Percentiles rank a stretch among this genome's conserved stretches.
Evolutionary conservation across 2,797 vertebrate genomes (phyloP).

Genomic region (Poeciliopsis infans): DNA sequence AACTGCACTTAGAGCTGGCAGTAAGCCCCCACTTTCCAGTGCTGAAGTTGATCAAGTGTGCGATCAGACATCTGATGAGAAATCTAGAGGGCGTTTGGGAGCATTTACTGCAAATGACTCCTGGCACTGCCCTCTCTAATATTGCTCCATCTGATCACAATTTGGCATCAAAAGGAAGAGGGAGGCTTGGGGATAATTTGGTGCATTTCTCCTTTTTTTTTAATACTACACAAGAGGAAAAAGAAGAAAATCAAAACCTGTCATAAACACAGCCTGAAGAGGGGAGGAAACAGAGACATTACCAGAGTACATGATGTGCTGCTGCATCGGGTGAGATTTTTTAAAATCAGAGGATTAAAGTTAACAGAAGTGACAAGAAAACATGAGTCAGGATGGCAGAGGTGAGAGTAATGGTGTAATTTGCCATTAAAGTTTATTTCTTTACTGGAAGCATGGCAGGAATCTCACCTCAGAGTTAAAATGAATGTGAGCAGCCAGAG

Average conservation of each 20-base stretch:
- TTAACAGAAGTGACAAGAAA: constrained; percentile 34
- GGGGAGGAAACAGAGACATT: constrained; percentile 70
- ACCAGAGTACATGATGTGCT: constrained; percentile 53
- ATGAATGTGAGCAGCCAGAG: constrained; percentile 41
- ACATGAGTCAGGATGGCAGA: constrained; percentile 40
- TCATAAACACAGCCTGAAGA: constrained; percentile 70
- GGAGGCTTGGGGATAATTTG: constrained; percentile 29
- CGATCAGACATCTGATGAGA: constrained; percentile 75
- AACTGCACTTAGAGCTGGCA: constrained; percentile 69
- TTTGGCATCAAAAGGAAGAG: constrained; percentile 65
- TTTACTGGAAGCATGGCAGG: constrained; percentile 63
- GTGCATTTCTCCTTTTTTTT: constrained; percentile 45
- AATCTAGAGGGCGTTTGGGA: constrained; percentile 69
- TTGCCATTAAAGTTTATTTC: constrained; percentile 66
- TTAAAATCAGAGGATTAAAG: constrained; percentile 51
- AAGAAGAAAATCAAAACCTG: constrained; percentile 55
- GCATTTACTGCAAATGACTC: constrained; percentile 76
- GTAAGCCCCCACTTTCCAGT: constrained; percentile 55
- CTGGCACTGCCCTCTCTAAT: constrained; percentile 72
- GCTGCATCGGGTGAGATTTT: constrained; percentile 59
- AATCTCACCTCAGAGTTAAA: constrained; percentile 38
- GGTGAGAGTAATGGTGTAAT: constrained; percentile 45
- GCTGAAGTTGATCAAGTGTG: constrained; percentile 74
- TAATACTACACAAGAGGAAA: constrained; percentile 6
- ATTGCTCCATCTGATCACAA: constrained; percentile 80